phyloP scores from a whole-genome alignment of 2,113 vertebrate genomes.

The Cettia cetti region DNA sequence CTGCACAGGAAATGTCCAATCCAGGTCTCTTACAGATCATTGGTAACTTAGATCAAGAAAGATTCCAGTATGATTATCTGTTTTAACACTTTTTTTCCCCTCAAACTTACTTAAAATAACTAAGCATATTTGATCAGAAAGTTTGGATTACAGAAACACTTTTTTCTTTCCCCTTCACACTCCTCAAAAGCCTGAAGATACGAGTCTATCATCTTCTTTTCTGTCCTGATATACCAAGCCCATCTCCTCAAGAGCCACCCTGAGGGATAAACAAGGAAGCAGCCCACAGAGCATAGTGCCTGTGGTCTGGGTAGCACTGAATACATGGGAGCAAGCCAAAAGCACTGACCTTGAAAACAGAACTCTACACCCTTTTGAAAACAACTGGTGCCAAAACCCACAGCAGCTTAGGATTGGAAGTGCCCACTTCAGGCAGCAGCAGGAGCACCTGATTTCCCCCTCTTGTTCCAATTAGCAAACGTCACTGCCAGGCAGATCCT shows the following conservation, averaged over 20 bases:
- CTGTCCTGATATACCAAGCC: not conserved
- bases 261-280: not conserved
- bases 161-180: not conserved
- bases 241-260: not conserved
- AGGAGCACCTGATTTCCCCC: not conserved
- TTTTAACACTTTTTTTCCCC: not conserved
- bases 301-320: not conserved
- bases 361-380: not conserved
- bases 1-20: not conserved
- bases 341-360: not conserved
- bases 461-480: not conserved
- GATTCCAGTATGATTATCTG: not conserved
- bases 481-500: not conserved
- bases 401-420: not conserved
- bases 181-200: not conserved
- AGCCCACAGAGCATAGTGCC: not conserved
- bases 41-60: not conserved
- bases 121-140: not conserved
- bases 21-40: not conserved
- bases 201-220: not conserved
- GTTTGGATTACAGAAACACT: rapidly evolving
- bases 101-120: not conserved
- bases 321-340: not conserved
- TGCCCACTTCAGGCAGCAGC: not conserved
- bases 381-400: not conserved